A percentile compares a stretch with the other conserved stretches of the same genome.
Evolutionary conservation across 2,113 vertebrate genomes (phyloP).

Genomic region (Actenoides hombroni): DNA sequence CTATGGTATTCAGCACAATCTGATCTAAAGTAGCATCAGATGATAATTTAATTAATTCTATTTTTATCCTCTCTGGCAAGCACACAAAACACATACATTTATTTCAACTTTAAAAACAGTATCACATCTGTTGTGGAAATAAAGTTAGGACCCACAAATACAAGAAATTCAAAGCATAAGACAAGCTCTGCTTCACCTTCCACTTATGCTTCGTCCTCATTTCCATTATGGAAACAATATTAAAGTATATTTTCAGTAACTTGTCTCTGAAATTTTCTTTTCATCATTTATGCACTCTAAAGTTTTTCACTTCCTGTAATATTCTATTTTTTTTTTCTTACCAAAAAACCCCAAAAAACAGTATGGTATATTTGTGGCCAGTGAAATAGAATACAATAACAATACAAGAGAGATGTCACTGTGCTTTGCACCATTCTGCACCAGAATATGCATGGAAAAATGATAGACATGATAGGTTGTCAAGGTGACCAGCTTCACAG

Average conservation of each 20-base stretch:
- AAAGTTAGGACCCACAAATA: background rate
- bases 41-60: background rate
- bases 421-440: background rate
- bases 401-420: background rate
- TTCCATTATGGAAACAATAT: background rate
- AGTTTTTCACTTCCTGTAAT: background rate
- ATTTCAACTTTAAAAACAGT: background rate
- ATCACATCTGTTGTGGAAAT: background rate
- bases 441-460: background rate
- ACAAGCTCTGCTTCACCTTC: background rate
- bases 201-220: background rate
- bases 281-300: background rate
- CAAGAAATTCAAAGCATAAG: background rate
- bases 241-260: background rate
- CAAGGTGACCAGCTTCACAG: background rate
- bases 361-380: background rate
- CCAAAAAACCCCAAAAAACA: background rate
- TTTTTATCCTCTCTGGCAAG: background rate
- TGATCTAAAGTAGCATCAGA: background rate
- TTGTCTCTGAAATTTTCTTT: background rate
- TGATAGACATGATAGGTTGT: background rate
- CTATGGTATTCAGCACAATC: background rate
- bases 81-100: background rate
- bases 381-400: background rate
- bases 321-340: background rate